Conservation (phyloP, 2,113 vertebrate genomes). For the Capreolus pygargus region DNA sequence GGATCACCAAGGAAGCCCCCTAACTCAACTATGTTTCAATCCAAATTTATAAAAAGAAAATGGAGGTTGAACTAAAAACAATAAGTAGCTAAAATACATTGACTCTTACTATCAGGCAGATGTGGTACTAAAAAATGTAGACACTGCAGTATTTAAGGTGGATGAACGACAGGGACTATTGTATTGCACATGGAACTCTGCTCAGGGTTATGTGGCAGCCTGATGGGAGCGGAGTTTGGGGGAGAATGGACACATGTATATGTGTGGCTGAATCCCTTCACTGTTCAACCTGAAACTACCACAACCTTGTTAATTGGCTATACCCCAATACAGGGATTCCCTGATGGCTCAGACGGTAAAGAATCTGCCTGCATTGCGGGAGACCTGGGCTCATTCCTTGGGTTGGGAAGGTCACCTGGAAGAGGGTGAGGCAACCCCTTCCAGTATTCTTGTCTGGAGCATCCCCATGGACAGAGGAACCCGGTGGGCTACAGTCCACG, state of each 20-base stretch:
- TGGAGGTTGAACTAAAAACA: neutral
- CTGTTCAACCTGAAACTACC: neutral
- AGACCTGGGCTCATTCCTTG: neutral
- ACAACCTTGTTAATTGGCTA: neutral
- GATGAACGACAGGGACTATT: neutral
- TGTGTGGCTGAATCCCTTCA: neutral
- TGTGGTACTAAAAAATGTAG: neutral
- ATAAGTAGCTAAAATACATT: neutral
- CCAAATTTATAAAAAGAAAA: neutral
- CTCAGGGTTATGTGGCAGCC: neutral
- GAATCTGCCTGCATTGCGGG: neutral
- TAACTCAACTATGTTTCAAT: neutral
- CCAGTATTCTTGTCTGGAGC: neutral
- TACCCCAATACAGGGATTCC: neutral
- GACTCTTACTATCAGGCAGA: neutral
- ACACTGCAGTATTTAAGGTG: neutral
- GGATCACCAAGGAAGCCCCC: neutral
- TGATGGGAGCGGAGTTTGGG: neutral
- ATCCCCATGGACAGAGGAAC: neutral
- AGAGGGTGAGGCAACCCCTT: neutral
- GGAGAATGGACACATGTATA: neutral
- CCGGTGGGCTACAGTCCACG: rapidly evolving
- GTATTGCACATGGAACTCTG: neutral
- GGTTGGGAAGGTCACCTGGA: neutral
- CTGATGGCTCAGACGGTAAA: neutral